Percentiles rank a stretch among this genome's conserved stretches.
phyloP scores from a whole-genome alignment of 2,888 invertebrate species.

The Synergus umbraculus region DNA sequence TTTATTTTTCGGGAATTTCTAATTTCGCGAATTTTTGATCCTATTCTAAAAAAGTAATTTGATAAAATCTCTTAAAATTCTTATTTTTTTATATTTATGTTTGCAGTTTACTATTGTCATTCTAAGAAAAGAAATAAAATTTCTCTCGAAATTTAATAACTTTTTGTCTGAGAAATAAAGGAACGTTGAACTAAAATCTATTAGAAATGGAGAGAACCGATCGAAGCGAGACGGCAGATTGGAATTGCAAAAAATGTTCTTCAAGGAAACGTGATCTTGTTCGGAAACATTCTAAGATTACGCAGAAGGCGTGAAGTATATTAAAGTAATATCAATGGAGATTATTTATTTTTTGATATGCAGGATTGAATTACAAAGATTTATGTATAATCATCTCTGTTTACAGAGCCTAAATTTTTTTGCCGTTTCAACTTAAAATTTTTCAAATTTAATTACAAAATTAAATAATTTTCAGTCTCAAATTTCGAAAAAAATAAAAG shows the following conservation, averaged over 20 bases:
- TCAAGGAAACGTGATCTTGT: constrained; percentile 27
- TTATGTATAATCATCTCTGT: too few species aligned
- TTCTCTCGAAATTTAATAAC: background rate
- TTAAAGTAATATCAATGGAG: background rate
- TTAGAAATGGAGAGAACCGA: constrained; percentile 3
- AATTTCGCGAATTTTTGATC: too few species aligned
- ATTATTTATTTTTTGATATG: background rate
- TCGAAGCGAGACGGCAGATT: constrained; percentile 19
- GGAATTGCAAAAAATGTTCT: constrained; percentile 25
- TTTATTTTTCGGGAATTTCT: too few species aligned
- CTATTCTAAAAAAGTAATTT: too few species aligned
- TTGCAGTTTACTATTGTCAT: background rate
- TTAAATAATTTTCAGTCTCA: too few species aligned
- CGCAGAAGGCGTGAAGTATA: constrained; percentile 8
- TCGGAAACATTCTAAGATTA: background rate
- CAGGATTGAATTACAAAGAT: background rate
- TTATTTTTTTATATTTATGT: too few species aligned
- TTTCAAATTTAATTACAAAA: too few species aligned
- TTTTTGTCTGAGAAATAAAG: background rate
- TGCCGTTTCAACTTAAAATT: too few species aligned
- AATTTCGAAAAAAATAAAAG: too few species aligned
- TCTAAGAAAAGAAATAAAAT: background rate
- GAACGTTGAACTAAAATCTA: background rate
- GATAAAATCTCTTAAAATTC: too few species aligned
- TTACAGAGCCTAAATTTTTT: too few species aligned